A percentile compares a stretch with the other conserved stretches of the same genome.
phyloP scores from a whole-genome alignment of 2,888 invertebrate genomes.

The Electrophaes corylata region DNA sequence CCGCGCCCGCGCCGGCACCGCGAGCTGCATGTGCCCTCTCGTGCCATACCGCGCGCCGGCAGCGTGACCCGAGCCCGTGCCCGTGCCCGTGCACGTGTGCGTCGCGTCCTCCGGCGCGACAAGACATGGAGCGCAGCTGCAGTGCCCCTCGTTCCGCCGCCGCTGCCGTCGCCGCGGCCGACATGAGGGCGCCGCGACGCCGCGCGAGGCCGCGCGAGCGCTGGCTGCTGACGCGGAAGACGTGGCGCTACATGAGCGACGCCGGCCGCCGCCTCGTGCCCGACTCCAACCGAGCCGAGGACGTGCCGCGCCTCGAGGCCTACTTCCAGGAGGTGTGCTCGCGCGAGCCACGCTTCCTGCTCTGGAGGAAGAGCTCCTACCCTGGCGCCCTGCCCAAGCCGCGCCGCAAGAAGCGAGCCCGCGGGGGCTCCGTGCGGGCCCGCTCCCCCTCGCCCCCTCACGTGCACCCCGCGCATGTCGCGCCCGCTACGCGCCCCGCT shows the following conservation, averaged over 20 bases:
- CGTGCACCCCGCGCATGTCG: too few relatives aligned
- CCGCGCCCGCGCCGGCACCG: conserved; percentile 54
- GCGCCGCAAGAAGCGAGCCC: conserved; percentile 81
- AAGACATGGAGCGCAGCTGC: conserved; percentile 47
- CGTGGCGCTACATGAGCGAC: conserved; percentile 97
- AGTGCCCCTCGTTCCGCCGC: conserved; percentile 56
- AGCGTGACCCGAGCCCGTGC: conserved; percentile 42
- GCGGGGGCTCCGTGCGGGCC: conserved; percentile 88
- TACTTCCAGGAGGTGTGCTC: conserved; percentile 93
- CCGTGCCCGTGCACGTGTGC: too few relatives aligned
- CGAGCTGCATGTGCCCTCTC: conserved; percentile 48
- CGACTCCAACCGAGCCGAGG: conserved; percentile 90
- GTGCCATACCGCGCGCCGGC: conserved; percentile 31
- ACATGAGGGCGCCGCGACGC: conserved; percentile 68
- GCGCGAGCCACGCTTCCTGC: conserved; percentile 89
- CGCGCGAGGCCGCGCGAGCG: conserved; percentile 87
- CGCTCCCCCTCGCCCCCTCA: conserved; percentile 84
- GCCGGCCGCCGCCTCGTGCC: conserved; percentile 93
- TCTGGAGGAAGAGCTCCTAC: conserved; percentile 93
- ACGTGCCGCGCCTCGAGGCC: conserved; percentile 91
- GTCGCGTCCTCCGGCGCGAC: conserved; percentile 46
- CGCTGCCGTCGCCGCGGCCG: conserved; percentile 55
- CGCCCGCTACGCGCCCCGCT: conserved; percentile 72
- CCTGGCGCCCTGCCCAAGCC: conserved; percentile 88
- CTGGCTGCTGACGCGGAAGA: conserved; percentile 94